Percentiles rank a stretch among this genome's conserved stretches.
Evolutionary conservation across 2,113 vertebrate genomes (phyloP).

Genomic region (Tachysurus fulvidraco): DNA sequence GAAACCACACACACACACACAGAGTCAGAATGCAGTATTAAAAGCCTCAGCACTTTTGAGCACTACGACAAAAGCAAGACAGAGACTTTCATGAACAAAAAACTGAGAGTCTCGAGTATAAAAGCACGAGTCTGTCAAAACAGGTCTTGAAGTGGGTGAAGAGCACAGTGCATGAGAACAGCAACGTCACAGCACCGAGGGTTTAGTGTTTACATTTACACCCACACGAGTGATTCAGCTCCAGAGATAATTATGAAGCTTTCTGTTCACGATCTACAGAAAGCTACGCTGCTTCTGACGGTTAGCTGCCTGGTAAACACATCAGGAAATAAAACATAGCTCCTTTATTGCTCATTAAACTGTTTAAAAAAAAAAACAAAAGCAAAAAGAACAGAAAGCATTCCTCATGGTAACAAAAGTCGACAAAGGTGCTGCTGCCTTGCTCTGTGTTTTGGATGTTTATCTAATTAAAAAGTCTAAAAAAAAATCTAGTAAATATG

Average conservation of each 20-base stretch:
- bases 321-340: not conserved
- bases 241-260: not conserved
- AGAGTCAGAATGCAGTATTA: not conserved
- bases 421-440: not conserved
- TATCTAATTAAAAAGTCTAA: no score
- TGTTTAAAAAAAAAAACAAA: not conserved
- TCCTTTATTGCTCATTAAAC: not conserved
- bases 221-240: not conserved
- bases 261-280: not conserved
- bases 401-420: not conserved
- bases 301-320: not conserved
- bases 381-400: no score
- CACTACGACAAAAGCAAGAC: not conserved
- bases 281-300: not conserved
- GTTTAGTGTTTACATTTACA: not conserved
- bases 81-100: not conserved
- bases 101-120: not conserved
- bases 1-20: not conserved
- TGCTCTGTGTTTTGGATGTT: not conserved
- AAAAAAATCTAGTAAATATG: not conserved
- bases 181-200: not conserved
- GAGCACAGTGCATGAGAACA: not conserved
- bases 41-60: not conserved
- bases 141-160: not conserved
- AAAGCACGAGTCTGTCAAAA: conserved; percentile 15